Evolutionary conservation across 2,888 invertebrate genomes (phyloP).

Genomic region (Chrysodeixis includens): DNA sequence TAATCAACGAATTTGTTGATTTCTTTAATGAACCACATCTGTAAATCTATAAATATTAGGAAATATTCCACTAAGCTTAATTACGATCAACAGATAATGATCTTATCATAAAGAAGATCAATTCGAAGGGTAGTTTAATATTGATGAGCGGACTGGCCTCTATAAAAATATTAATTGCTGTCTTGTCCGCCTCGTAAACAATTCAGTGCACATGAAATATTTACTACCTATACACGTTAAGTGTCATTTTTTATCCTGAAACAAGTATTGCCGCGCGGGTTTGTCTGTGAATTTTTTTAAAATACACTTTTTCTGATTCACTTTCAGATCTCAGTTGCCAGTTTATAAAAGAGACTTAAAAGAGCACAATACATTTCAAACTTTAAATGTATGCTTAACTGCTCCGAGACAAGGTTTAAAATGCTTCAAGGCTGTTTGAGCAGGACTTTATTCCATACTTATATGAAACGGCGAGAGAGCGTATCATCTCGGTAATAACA

Average conservation of each 20-base stretch:
- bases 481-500: conserved; percentile 47
- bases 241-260: conserved; percentile 46
- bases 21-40: background rate
- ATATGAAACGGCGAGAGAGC: conserved; percentile 27
- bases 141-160: conserved; percentile 77
- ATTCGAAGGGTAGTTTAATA: conserved; percentile 77
- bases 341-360: conserved; percentile 22
- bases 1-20: background rate
- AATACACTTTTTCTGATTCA: background rate
- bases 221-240: conserved; percentile 60
- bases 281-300: conserved; percentile 11
- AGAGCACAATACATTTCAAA: conserved; percentile 12
- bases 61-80: conserved; percentile 69
- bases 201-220: conserved; percentile 74
- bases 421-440: conserved; percentile 19
- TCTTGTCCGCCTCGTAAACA: conserved; percentile 80
- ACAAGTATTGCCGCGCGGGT: conserved; percentile 25
- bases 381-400: conserved; percentile 21
- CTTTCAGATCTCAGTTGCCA: conserved; percentile 24
- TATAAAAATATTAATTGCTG: conserved; percentile 87
- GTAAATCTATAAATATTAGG: conserved; percentile 35
- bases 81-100: conserved; percentile 68
- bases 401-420: conserved; percentile 27
- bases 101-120: conserved; percentile 71
- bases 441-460: conserved; percentile 21